Conservation (phyloP, 2,797 vertebrate species). For the Choloepus didactylus region DNA sequence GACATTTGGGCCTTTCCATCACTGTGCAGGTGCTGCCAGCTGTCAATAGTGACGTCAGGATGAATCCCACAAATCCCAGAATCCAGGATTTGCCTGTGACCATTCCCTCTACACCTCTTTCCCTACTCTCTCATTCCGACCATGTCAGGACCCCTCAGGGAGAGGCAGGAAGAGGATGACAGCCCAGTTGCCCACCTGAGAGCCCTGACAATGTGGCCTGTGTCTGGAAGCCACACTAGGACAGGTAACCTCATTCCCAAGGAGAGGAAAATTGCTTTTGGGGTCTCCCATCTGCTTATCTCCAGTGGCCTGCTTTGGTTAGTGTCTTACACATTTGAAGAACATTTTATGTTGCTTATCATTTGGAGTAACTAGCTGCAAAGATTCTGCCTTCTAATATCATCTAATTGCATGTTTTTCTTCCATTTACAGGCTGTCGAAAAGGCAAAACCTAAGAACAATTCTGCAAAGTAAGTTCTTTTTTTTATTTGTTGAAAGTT, state of each 20-base stretch:
- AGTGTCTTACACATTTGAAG: constrained; percentile 37
- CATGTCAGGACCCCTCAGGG: not conserved
- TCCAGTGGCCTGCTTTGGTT: not conserved
- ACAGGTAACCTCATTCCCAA: not conserved
- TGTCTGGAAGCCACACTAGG: not conserved
- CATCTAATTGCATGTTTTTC: constrained; percentile 84
- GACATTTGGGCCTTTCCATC: constrained; percentile 65
- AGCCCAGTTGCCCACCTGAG: not conserved
- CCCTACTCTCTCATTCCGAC: not conserved
- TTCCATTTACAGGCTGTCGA: constrained; percentile 91
- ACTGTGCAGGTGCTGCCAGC: constrained; percentile 38
- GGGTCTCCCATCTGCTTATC: not conserved
- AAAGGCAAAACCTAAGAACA: constrained; percentile 92
- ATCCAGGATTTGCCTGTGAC: not conserved
- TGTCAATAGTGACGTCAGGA: constrained; percentile 58
- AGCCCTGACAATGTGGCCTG: not conserved
- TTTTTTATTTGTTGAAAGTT: constrained; percentile 79
- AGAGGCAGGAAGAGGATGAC: not conserved
- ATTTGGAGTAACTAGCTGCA: constrained; percentile 67
- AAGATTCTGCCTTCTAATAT: constrained; percentile 76
- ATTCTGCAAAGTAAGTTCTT: constrained; percentile 92
- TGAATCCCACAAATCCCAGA: constrained; percentile 16
- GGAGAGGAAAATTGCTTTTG: constrained; percentile 31
- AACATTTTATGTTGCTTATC: constrained; percentile 22
- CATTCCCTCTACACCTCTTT: rapidly evolving